phyloP scores from a whole-genome alignment of 2,888 invertebrate genomes.

The Athalia cordata region DNA sequence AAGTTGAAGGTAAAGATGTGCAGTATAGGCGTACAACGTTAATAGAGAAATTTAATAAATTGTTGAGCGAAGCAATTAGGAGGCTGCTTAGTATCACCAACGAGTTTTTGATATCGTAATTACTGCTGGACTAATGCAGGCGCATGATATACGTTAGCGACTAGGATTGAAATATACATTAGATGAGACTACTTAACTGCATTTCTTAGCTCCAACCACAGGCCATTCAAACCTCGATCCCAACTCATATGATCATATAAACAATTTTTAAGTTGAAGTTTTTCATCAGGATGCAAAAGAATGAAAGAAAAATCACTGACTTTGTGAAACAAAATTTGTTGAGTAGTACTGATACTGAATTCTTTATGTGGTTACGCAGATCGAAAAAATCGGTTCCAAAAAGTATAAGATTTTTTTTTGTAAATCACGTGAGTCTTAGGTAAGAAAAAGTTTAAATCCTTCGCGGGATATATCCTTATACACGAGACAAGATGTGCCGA shows the following conservation, averaged over 20 bases:
- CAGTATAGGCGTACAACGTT: conserved; percentile 45
- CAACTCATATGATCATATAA: too few relatives aligned
- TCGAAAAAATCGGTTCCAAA: too few relatives aligned
- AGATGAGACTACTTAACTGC: neutral
- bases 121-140: conserved; percentile 55
- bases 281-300: too few relatives aligned
- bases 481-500: neutral
- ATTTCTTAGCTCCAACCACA: conserved; percentile 25
- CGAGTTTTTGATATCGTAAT: conserved; percentile 62
- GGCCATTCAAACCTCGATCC: neutral
- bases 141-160: conserved; percentile 55
- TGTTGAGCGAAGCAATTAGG: conserved; percentile 61
- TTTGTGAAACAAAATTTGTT: too few relatives aligned
- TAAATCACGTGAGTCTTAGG: too few relatives aligned
- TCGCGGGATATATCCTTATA: too few relatives aligned
- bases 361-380: neutral
- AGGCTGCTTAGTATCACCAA: conserved; percentile 59
- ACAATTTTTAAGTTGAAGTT: too few relatives aligned
- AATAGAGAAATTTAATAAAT: conserved; percentile 68
- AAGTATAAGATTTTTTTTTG: too few relatives aligned
- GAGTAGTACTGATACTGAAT: neutral
- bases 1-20: too few relatives aligned
- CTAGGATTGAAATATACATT: neutral
- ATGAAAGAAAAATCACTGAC: too few relatives aligned
- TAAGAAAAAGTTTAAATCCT: too few relatives aligned